Evolutionary conservation across 2,888 invertebrate genomes (phyloP), one percentile per base, ranked within the genome.

Genomic region (Branchellion lobata): DNA sequence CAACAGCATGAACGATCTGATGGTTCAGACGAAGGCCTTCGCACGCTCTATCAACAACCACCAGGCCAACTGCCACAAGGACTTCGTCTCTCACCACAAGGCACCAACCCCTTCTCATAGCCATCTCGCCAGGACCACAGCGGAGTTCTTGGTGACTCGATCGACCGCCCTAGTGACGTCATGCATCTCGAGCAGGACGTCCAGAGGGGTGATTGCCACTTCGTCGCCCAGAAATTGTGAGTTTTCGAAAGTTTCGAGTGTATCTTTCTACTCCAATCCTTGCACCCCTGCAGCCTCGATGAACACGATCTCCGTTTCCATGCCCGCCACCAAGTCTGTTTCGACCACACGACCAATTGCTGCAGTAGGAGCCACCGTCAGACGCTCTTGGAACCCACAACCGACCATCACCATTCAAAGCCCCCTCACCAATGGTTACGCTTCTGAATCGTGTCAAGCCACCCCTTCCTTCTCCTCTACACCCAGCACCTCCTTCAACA

Each of bases 281-380:
- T n/a, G n/a, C n/a, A n/a, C n/a, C 1, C 34, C 36, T 18, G 1
- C 68, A 65, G 36, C 36, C 47, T 24, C 68, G 14, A 18, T 68
- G n/a, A 31, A 29, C 36, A 24, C 33, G 14, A 27, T 31, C 69
- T 36, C 72, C 18, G 14, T 40, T 8, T 18, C 24, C 8, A 57
- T 31, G 29, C 24, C 68, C 24, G 36, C 24, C 65, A 24, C 68
- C 27, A 65, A 24, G 21, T 18, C 76, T 18, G 33, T 40, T 21
- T 51, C 53, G 1, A 33, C 75, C 34, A 61, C 72, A 8, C 57
- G 81, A 24, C 81, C 81, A 8, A 74, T 81, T 33, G 81, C 81
- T 34, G 81, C 81, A 0, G 81, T 81, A 0, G 81, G 81, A 24
- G 81, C 81, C 47, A 81, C 81, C 1, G 74, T 79, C 47, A 57